Base-by-base conservation (phyloP, 1,140 invertebrate species). In the Brachionus manjavacas region DNA sequence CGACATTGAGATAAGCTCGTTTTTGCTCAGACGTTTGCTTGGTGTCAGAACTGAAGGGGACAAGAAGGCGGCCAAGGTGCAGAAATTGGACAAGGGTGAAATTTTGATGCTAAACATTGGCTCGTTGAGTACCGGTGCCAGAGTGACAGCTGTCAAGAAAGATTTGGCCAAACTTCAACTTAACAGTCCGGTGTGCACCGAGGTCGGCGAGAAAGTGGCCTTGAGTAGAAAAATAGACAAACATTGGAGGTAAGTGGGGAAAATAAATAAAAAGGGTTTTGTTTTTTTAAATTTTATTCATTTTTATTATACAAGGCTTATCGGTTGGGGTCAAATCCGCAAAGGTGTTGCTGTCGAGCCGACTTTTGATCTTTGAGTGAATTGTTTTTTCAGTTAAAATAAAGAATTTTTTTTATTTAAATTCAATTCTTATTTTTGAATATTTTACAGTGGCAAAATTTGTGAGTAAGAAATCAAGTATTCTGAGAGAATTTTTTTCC, bases 11-110 rank as follows among this genome's bases (percentile, higher is more conserved):
- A 96, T 99, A 87, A 97, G 96, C 2, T 99, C 98, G 90, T 98
- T 97, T 91, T 91, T 99, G 41, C 90, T 99, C 35, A 94, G 98
- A 88, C 92, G 98, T 86, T 91, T 99, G 66, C 91, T 99, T 2
- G 98, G 98, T 64, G 97, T 99, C 0, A 93, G 96, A 88, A 99
- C 96, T 0, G 97, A 99, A 90, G 97, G 96, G 14, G 97, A 99
- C 87, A 99, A 98, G 88, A 99, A 99, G 89, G 98, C 94, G 31
- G 97, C 97, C 1, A 98, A 96, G 91, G 96, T 97, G 87, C 92
- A 96, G 89, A 96, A 96, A 88, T 89, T 98, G 84, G 91, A 94
- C 3, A 96, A 93, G 88, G 88, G 88, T 85, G 96, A 98, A 91
- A 93, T 98, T 41, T 90, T 99, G 35, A 92, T 99, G 90, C 96